Conservation (phyloP, 2,888 invertebrate genomes). For the Epinotia nisella region DNA sequence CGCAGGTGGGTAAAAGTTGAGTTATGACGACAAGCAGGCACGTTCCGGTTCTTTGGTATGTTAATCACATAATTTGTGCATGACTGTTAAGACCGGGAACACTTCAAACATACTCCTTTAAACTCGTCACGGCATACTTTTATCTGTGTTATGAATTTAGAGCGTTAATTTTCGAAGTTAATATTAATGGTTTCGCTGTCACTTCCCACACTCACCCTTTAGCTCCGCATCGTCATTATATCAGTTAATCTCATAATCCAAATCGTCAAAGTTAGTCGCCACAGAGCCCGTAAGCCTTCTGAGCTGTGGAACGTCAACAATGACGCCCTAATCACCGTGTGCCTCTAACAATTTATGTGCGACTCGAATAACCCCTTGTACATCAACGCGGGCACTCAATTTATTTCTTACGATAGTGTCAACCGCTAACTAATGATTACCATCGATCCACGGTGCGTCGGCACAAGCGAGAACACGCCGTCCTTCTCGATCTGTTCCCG, state of each 20-base stretch:
- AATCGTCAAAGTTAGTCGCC: slow-evolving; percentile 36
- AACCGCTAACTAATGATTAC: slow-evolving; percentile 66
- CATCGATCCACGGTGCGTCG: slow-evolving; percentile 52
- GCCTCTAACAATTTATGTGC: slow-evolving; percentile 65
- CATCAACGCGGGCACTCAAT: slow-evolving; percentile 58
- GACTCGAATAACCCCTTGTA: slow-evolving; percentile 58
- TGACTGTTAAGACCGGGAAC: slow-evolving; percentile 31
- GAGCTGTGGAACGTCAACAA: slow-evolving; percentile 64
- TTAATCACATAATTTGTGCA: slow-evolving; percentile 46
- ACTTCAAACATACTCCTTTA: slow-evolving; percentile 23
- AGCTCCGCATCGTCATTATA: slow-evolving; percentile 32
- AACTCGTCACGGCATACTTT: slow-evolving; percentile 15
- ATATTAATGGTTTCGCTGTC: slow-evolving; percentile 24
- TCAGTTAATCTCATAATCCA: slow-evolving; percentile 43
- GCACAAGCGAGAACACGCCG: slow-evolving; percentile 18
- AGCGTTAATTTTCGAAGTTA: slow-evolving; percentile 24
- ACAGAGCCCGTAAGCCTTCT: slow-evolving; percentile 61
- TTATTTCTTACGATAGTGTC: slow-evolving; percentile 72
- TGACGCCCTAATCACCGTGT: slow-evolving; percentile 60
- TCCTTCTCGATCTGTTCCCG: slow-evolving; percentile 32
- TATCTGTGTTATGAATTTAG: slow-evolving; percentile 32
- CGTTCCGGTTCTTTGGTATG: slow-evolving; percentile 43
- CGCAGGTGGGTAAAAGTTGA: slow-evolving; percentile 44
- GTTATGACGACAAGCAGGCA: slow-evolving; percentile 42
- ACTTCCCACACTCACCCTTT: slow-evolving; percentile 41